Evolutionary conservation across 2,797 vertebrate species (phyloP).

Genomic region (Enteromius paludinosus): DNA sequence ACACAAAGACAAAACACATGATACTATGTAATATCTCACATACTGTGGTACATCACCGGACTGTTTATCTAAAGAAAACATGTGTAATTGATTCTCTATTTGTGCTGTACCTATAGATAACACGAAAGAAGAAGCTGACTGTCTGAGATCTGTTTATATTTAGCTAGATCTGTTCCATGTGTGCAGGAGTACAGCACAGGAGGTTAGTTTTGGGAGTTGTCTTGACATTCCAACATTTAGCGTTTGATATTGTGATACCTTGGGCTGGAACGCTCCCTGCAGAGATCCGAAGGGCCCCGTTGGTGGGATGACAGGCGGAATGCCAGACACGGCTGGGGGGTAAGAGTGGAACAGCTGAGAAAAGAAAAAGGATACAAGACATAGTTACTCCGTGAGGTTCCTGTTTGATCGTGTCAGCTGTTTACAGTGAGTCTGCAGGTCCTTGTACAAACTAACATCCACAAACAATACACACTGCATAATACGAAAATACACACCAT

Average conservation of each 20-base stretch:
- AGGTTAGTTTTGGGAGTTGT: slow-evolving; percentile 30
- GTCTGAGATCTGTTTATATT: slow-evolving; percentile 26
- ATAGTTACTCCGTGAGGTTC: slow-evolving; percentile 11
- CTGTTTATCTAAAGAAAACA: not conserved
- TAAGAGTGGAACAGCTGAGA: slow-evolving; percentile 96
- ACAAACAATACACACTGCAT: not conserved
- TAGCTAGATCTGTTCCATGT: slow-evolving; percentile 4
- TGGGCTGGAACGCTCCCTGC: slow-evolving; percentile 97
- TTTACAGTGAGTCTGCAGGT: slow-evolving; percentile 17
- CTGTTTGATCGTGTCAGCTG: slow-evolving; percentile 29
- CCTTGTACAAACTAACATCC: not conserved
- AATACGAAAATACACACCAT: not conserved
- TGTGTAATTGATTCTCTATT: not conserved
- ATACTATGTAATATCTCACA: not conserved
- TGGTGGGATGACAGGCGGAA: slow-evolving; percentile 95
- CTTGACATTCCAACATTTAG: slow-evolving; percentile 40
- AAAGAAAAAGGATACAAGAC: slow-evolving; percentile 50
- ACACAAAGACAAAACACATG: slow-evolving; percentile 23
- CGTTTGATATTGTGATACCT: slow-evolving; percentile 76
- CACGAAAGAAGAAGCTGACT: not conserved
- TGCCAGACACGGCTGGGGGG: slow-evolving; percentile 94
- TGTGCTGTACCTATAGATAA: not conserved
- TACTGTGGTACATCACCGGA: not conserved
- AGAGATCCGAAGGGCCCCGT: slow-evolving; percentile 95
- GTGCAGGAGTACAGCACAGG: not conserved